phyloP scores from a whole-genome alignment of 2,888 invertebrate species.

The Cryptocephalus primarius region DNA sequence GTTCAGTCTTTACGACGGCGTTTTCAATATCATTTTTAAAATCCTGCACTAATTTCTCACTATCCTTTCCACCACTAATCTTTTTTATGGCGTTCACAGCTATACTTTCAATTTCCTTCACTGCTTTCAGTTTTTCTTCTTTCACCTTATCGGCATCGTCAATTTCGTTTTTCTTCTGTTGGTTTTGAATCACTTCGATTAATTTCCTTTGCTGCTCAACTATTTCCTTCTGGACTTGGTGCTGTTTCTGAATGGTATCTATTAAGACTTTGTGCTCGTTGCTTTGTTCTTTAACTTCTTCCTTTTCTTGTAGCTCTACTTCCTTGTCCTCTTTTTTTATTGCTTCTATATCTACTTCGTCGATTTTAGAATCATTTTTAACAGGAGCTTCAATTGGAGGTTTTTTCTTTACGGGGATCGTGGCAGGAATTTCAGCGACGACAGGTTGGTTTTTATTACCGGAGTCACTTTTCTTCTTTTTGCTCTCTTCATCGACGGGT shows the following conservation, averaged over 20 bases:
- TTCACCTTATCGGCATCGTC: slow-evolving; percentile 17
- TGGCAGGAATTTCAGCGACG: neutral
- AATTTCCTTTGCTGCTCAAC: slow-evolving; percentile 51
- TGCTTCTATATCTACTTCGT: slow-evolving; percentile 39
- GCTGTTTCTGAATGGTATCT: slow-evolving; percentile 56
- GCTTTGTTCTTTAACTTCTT: slow-evolving; percentile 22
- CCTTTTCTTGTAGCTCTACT: slow-evolving; percentile 33
- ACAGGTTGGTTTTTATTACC: neutral
- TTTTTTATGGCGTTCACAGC: slow-evolving; percentile 32
- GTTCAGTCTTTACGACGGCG: slow-evolving; percentile 1
- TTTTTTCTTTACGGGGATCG: neutral
- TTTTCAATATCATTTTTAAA: slow-evolving; percentile 3
- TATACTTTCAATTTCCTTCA: slow-evolving; percentile 30
- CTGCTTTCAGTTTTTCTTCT: slow-evolving; percentile 29
- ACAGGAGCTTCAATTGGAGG: slow-evolving; percentile 14
- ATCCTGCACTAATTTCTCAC: slow-evolving; percentile 14
- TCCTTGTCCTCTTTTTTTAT: slow-evolving; percentile 37
- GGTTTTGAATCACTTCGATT: slow-evolving; percentile 19
- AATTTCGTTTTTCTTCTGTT: slow-evolving; percentile 17
- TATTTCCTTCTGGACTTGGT: slow-evolving; percentile 55
- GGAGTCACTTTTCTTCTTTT: neutral
- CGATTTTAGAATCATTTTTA: slow-evolving; percentile 20
- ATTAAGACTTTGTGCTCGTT: slow-evolving; percentile 39
- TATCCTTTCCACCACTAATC: slow-evolving; percentile 20
- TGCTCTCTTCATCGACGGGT: slow-evolving; percentile 10